Base-by-base conservation (phyloP, 1,140 invertebrate species). In the Battus philenor region DNA sequence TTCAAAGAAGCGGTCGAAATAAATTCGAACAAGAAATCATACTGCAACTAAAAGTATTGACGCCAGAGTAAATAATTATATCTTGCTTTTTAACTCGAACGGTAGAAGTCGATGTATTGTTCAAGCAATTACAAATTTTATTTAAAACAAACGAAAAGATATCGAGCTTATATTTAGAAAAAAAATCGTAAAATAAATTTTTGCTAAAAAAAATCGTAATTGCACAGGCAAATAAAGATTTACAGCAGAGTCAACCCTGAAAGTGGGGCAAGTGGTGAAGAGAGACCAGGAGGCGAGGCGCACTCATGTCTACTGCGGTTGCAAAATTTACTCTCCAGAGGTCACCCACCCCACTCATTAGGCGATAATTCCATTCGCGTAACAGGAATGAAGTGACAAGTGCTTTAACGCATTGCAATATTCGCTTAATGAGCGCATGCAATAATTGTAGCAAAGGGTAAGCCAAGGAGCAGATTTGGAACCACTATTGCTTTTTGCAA, bases 291-390 rank as follows among this genome's bases (percentile, higher is more conserved):
- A 51, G 54, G 53, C 50, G 51, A 51, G 54, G 53, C 50, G 51
- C 59, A 51, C 59, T 58, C 50, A 57, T 44, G 53, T 53, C 50
- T 51, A 59, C 71, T 68, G 76, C 54, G 68, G 70, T 70, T 68
- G 70, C 68, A 64, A 68, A 77, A 72, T 68, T 54, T 33, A 41
- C 66, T 57, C 67, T 58, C 49, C 22, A 43, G 38, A 65, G 70
- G 62, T 65, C 63, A 60, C 44, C 70, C 68, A 65, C 61, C 69
- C 32, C 54, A 60, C 63, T 78, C 68, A 73, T 68, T 71, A 68
- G 52, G 47, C 33, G 54, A 59, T 63, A 65, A 69, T 58, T 59
- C 47, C 43, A 57, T 58, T 58, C 46, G 48, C 53, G 50, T 49
- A 48, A 59, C 44, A 46, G 43, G 17, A 36, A 36, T 36, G 17